These are phyloP conservation scores for Silurus asotus DNA, from an alignment of 2,113 vertebrate genomes.

Conservation along the genomic window DNA sequence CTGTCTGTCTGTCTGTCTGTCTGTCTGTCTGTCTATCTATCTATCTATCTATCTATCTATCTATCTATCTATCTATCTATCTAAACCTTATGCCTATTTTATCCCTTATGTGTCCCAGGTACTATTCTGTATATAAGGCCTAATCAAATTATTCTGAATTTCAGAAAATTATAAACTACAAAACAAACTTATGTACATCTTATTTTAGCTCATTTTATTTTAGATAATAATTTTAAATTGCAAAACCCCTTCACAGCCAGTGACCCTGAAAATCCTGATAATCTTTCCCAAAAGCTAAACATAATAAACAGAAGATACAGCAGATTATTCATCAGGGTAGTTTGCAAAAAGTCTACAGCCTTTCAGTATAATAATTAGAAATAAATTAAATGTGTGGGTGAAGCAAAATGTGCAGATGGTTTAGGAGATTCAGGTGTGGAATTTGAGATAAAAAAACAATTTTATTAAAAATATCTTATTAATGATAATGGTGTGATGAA, in stretches of 20 bases:
- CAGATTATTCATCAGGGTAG: neutral
- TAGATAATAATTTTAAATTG: neutral
- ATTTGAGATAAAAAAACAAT: neutral
- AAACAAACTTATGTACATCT: neutral
- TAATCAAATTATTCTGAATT: neutral
- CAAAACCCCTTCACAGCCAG: neutral
- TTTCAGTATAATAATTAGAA: conserved; percentile 1
- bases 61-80: too few relatives aligned
- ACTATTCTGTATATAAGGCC: neutral
- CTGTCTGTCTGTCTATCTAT: too few relatives aligned
- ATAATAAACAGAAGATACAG: neutral
- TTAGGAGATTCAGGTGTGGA: neutral
- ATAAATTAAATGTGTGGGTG: neutral
- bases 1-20: too few relatives aligned
- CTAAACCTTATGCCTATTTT: neutral
- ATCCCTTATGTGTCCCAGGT: neutral
- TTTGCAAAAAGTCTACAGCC: neutral
- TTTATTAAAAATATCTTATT: neutral
- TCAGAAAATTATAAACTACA: neutral
- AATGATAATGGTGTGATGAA: neutral
- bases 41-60: too few relatives aligned
- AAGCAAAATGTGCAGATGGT: neutral
- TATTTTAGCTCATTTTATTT: neutral
- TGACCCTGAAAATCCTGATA: neutral
- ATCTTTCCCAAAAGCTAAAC: neutral